Percentiles rank a stretch among this genome's conserved stretches.
phyloP scores from a whole-genome alignment of 2,113 vertebrate genomes.

The Nicator chloris region DNA sequence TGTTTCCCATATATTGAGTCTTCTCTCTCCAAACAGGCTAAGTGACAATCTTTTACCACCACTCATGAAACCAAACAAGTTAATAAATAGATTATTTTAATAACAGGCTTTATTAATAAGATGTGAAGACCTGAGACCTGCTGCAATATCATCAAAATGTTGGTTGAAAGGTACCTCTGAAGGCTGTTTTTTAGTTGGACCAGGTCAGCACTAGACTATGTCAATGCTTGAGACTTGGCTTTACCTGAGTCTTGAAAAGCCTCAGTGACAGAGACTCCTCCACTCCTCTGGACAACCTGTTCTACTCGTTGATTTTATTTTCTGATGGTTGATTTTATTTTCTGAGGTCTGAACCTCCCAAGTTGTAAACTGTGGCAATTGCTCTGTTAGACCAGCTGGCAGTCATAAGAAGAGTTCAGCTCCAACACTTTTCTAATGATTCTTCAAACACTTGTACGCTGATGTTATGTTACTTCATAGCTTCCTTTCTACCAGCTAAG shows the following conservation, averaged over 20 bases:
- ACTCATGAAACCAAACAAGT: constrained; percentile 4
- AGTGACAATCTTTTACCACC: constrained; percentile 22
- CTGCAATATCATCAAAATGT: not conserved
- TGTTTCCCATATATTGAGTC: not conserved
- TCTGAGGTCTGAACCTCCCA: not conserved
- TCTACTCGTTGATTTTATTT: not conserved
- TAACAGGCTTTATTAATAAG: constrained; percentile 1
- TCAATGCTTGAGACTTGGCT: not conserved
- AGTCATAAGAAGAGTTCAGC: not conserved
- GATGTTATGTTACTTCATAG: not conserved
- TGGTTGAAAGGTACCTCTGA: not conserved
- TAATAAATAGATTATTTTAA: constrained; percentile 12
- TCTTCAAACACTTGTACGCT: not conserved
- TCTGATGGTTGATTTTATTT: not conserved
- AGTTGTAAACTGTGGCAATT: not conserved
- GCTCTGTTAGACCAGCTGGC: not conserved
- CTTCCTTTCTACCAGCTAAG: not conserved
- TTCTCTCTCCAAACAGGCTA: constrained; percentile 20
- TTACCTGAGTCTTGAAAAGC: not conserved
- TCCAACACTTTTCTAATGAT: not conserved
- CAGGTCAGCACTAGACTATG: not conserved
- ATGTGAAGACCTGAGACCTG: not conserved
- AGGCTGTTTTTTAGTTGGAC: not conserved
- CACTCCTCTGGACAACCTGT: not conserved
- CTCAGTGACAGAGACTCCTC: not conserved